Conservation (phyloP, 1,140 invertebrate species). For the Drosophila suzukii region DNA sequence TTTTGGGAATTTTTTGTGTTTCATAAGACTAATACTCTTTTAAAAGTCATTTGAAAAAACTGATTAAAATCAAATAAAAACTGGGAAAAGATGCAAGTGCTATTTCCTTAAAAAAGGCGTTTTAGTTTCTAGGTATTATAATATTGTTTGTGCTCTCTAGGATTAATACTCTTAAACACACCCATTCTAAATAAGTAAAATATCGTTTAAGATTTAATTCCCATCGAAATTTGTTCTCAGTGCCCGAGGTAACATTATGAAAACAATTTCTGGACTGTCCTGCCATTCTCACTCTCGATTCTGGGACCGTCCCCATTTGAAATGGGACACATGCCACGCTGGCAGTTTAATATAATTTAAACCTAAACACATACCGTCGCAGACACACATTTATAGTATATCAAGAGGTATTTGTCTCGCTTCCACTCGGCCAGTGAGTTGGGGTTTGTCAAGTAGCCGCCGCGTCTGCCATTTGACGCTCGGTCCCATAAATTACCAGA, state of each 20-base stretch:
- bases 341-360: constrained; percentile 82
- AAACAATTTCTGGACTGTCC: constrained; percentile 61
- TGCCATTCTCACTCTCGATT: constrained; percentile 7
- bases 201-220: too few relatives aligned
- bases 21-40: too few relatives aligned
- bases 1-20: too few relatives aligned
- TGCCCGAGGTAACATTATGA: constrained; percentile 63
- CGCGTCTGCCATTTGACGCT: constrained; percentile 76
- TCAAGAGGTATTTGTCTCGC: constrained; percentile 41
- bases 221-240: background rate
- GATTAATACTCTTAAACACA: too few relatives aligned
- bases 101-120: too few relatives aligned
- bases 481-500: constrained; percentile 69
- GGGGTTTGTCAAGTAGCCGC: constrained; percentile 73
- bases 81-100: too few relatives aligned
- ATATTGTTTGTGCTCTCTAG: too few relatives aligned
- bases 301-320: constrained; percentile 41
- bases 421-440: constrained; percentile 29
- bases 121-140: too few relatives aligned
- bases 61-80: too few relatives aligned
- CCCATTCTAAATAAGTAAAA: too few relatives aligned
- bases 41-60: too few relatives aligned
- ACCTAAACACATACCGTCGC: constrained; percentile 69
- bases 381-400: constrained; percentile 36
- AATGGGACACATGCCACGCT: constrained; percentile 76